Conservation (phyloP, 1,140 invertebrate genomes). For the Adoxophyes honmai region DNA sequence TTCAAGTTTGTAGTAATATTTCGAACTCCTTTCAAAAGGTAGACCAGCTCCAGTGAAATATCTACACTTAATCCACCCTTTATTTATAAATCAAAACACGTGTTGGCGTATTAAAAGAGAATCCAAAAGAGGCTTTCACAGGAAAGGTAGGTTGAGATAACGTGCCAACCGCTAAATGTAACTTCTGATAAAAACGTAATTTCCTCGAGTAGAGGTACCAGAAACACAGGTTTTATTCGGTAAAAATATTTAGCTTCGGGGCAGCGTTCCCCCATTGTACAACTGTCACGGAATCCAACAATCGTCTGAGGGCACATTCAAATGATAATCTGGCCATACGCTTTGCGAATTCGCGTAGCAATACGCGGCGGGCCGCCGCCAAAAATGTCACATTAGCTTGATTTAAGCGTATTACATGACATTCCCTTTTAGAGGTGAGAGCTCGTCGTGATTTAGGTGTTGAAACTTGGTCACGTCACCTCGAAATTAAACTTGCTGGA, state of each 20-base stretch:
- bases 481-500: neutral
- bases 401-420: slow-evolving; percentile 58
- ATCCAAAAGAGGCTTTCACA: slow-evolving; percentile 5
- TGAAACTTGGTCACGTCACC: slow-evolving; percentile 4
- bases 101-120: neutral
- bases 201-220: slow-evolving; percentile 17
- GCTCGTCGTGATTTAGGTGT: slow-evolving; percentile 16
- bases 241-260: slow-evolving; percentile 42
- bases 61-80: neutral
- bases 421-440: slow-evolving; percentile 21
- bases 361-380: slow-evolving; percentile 38
- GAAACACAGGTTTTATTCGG: slow-evolving; percentile 33
- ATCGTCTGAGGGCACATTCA: slow-evolving; percentile 59
- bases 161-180: slow-evolving; percentile 20
- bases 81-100: slow-evolving; percentile 10
- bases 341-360: slow-evolving; percentile 50
- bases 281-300: slow-evolving; percentile 55
- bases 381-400: slow-evolving; percentile 62
- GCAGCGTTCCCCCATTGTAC: slow-evolving; percentile 37
- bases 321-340: slow-evolving; percentile 64
- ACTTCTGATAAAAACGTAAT: slow-evolving; percentile 33
- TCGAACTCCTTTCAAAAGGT: too few relatives aligned
- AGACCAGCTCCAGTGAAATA: too few relatives aligned
- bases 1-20: too few relatives aligned
- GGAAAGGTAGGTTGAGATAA: slow-evolving; percentile 20